Evolutionary conservation across 2,888 invertebrate species (phyloP).

Genomic region (Chymomyza procnemis): DNA sequence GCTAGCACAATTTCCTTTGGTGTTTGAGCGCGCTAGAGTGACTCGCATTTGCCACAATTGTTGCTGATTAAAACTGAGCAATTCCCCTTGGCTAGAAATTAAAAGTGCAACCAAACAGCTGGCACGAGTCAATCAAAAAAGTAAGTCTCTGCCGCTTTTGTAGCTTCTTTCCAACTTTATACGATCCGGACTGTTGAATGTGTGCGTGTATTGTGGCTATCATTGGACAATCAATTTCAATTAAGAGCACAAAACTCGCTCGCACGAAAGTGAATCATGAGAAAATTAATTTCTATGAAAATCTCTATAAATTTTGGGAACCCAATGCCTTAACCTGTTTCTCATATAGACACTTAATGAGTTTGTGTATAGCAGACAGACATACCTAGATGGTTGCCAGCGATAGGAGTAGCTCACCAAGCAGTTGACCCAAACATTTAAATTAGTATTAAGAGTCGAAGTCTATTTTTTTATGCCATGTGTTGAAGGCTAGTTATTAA

Average conservation of each 20-base stretch:
- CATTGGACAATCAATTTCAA: constrained; percentile 62
- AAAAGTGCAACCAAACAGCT: constrained; percentile 37
- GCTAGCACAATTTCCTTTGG: constrained; percentile 29
- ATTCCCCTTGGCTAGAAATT: constrained; percentile 59
- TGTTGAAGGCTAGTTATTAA: background rate
- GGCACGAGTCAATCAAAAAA: constrained; percentile 43
- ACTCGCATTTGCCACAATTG: constrained; percentile 22
- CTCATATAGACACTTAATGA: constrained; percentile 54
- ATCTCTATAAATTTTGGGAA: constrained; percentile 59
- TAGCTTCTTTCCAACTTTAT: constrained; percentile 14
- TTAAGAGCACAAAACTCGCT: constrained; percentile 37
- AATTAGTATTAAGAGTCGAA: background rate
- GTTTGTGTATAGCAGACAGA: constrained; percentile 33
- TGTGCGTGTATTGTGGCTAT: constrained; percentile 35
- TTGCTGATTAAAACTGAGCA: constrained; percentile 60
- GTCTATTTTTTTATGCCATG: background rate
- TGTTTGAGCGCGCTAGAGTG: background rate
- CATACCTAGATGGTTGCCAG: background rate
- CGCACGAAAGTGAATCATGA: constrained; percentile 54
- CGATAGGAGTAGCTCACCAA: background rate
- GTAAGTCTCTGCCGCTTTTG: background rate
- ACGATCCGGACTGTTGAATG: constrained; percentile 10
- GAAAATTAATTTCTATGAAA: constrained; percentile 66
- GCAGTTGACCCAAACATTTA: background rate
- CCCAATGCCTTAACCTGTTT: constrained; percentile 39